phyloP scores from a whole-genome alignment of 2,888 invertebrate species.

The Philopedon plagiatum region DNA sequence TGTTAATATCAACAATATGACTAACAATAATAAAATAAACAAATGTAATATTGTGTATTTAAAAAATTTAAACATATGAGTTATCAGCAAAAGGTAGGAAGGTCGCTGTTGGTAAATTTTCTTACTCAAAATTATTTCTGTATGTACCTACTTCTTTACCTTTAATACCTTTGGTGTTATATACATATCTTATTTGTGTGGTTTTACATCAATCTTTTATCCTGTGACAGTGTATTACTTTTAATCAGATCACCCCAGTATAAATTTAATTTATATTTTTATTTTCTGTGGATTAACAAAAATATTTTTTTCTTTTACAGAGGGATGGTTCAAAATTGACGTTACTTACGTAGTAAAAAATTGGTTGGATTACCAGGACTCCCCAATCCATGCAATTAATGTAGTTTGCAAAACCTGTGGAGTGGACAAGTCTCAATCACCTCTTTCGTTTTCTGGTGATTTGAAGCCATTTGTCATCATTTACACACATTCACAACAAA shows the following conservation, averaged over 20 bases:
- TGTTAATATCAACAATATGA: constrained; percentile 5
- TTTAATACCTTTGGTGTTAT: too few relatives aligned
- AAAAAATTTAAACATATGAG: background rate
- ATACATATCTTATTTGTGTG: too few relatives aligned
- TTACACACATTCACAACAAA: constrained; percentile 81
- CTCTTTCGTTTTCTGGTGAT: constrained; percentile 80
- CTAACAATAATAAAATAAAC: constrained; percentile 2
- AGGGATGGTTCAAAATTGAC: constrained; percentile 87
- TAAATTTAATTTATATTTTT: background rate
- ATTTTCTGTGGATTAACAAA: background rate
- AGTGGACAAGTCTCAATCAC: constrained; percentile 74
- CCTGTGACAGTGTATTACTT: too few relatives aligned
- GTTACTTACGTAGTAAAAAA: constrained; percentile 82
- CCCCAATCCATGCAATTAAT: constrained; percentile 80
- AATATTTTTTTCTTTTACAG: constrained; percentile 66
- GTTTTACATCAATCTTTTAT: too few relatives aligned
- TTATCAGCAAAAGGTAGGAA: background rate
- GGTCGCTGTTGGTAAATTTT: background rate
- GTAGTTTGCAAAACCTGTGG: constrained; percentile 86
- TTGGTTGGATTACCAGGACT: constrained; percentile 80
- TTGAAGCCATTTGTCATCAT: constrained; percentile 85
- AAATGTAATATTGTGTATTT: background rate
- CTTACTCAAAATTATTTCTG: too few relatives aligned
- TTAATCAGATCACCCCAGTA: too few relatives aligned
- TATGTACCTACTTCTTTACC: too few relatives aligned